Evolutionary conservation across 2,113 vertebrate species (phyloP), one percentile per base, ranked within the genome.

Genomic region (Pygoscelis adeliae): DNA sequence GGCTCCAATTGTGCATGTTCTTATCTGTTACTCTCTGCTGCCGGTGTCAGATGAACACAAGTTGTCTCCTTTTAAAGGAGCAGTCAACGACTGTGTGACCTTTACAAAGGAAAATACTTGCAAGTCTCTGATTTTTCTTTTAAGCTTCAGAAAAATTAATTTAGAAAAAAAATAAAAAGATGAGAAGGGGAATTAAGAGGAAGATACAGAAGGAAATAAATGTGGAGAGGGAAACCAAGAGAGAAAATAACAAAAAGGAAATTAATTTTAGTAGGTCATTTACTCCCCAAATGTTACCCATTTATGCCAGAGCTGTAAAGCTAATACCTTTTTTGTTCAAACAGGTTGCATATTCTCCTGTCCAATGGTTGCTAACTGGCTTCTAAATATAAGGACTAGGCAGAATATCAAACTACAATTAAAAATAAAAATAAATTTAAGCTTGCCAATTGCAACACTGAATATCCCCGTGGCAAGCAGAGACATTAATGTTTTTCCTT

Each of bases 11-110:
- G 66, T 81, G 46, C 44, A 2, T 14, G 14, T 52, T 91, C 80
- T 93, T 96, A 93, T 96, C 93, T 87, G 29, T 55, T 72, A 38
- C 50, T 61, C 55, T 85, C 83, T 94, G 93, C 85, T 91, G 58
- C 47, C 14, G 10, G 77, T 69, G 66, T 73, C 84, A 80, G 67
- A 93, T 77, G 66, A 96, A 55, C 56, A 79, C 30, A 63, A 50
- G 58, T 76, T 89, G 49, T 78, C 87, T 74, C 18, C 76, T 85
- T 85, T 83, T 55, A 93, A 94, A 88, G 70, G 27, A 61, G n/a
- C 32, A 72, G 46, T 63, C 42, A 73, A 66, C 0, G 8, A 25
- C 59, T 11, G 8, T 27, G 44, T 84, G 89, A 69, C 56, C 26
- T 86, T 82, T 59, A 34, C 29, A 23, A 63, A 52, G 56, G 55